These are phyloP conservation scores for Cyclura pinguis DNA, from an alignment of 2,797 vertebrate genomes.

Conservation along the genomic window DNA sequence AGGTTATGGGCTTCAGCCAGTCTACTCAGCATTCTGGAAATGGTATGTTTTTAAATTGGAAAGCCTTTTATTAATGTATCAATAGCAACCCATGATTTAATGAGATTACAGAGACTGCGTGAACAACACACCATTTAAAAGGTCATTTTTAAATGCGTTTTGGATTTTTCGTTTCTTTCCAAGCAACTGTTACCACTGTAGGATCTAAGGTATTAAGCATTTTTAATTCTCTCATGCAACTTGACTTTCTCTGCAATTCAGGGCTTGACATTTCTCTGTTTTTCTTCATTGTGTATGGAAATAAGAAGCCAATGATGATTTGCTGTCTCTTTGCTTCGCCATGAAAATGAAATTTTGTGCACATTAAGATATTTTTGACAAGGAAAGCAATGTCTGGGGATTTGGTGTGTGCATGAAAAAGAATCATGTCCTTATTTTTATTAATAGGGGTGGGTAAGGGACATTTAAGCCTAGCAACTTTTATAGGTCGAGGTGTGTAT, in stretches of 20 bases:
- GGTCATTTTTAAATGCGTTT: conserved; percentile 33
- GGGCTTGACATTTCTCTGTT: background rate
- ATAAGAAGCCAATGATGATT: background rate
- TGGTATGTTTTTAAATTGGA: background rate
- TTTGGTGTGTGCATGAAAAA: background rate
- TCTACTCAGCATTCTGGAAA: conserved; percentile 38
- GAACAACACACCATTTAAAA: conserved; percentile 50
- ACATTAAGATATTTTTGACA: background rate
- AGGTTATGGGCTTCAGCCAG: background rate
- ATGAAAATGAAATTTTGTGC: background rate
- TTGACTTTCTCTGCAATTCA: background rate
- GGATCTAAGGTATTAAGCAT: background rate
- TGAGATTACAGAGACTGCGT: conserved; percentile 33
- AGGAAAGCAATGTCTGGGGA: background rate
- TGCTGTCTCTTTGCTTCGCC: background rate
- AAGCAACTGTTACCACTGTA: background rate
- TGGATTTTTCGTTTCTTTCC: conserved; percentile 4
- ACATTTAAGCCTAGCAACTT: background rate
- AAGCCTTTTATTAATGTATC: conserved; percentile 51
- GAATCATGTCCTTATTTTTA: background rate
- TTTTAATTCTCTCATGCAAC: background rate
- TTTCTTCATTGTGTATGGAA: background rate
- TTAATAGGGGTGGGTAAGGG: background rate
- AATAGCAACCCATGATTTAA: conserved; percentile 43
- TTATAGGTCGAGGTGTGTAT: background rate